phyloP scores from a whole-genome alignment of 2,113 vertebrate genomes.

The Psophia crepitans region DNA sequence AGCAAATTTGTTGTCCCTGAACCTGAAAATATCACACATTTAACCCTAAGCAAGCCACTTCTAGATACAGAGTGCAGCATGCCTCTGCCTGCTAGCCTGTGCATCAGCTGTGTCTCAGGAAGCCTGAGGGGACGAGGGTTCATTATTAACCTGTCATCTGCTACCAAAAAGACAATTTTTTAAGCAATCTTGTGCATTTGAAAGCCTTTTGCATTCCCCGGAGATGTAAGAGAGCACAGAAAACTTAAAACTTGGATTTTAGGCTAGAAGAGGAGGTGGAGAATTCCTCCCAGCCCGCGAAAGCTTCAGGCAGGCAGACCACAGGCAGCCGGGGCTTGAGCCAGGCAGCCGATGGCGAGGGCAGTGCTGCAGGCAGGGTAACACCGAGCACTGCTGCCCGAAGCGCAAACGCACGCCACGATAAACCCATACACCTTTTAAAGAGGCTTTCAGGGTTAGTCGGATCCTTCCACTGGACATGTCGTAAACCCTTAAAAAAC shows the following conservation, averaged over 20 bases:
- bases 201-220: not conserved
- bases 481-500: not conserved
- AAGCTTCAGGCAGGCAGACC: not conserved
- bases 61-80: not conserved
- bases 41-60: not conserved
- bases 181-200: accelerated
- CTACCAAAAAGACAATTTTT: not conserved
- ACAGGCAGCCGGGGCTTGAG: no score
- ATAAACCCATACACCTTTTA: not conserved
- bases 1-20: not conserved
- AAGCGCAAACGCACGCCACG: accelerated
- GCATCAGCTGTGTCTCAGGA: not conserved
- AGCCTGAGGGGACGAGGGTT: not conserved
- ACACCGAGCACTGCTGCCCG: not conserved
- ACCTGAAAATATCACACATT: not conserved
- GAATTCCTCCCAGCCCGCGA: not conserved
- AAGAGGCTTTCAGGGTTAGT: not conserved
- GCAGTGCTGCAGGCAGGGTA: not conserved
- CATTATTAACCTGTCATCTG: not conserved
- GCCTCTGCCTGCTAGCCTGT: not conserved
- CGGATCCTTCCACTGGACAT: accelerated
- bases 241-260: not conserved
- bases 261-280: not conserved
- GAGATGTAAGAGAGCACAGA: not conserved
- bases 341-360: accelerated